These are phyloP conservation scores for Nomada goodeniana DNA, from an alignment of 2,888 invertebrate species.

Conservation along the genomic window DNA sequence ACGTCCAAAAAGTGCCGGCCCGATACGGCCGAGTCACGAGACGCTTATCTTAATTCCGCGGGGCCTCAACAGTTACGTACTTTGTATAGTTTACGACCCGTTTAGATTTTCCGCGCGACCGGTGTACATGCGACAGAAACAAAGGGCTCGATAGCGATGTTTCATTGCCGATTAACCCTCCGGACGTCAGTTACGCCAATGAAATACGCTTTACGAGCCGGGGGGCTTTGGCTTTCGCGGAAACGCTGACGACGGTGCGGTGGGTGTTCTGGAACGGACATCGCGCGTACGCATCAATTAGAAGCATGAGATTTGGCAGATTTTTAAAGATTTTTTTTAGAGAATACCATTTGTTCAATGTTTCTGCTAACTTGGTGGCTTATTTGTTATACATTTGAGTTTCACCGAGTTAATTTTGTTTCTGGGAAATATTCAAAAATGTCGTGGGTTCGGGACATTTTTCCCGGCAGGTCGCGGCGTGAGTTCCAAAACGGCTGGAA, in stretches of 20 bases:
- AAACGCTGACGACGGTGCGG: slow-evolving; percentile 18
- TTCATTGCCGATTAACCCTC: slow-evolving; percentile 52
- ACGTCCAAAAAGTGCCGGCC: slow-evolving; percentile 48
- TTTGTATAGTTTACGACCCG: slow-evolving; percentile 62
- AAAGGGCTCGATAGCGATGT: slow-evolving; percentile 45
- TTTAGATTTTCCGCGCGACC: slow-evolving; percentile 44
- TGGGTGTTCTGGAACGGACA: slow-evolving; percentile 10
- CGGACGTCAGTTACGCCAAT: slow-evolving; percentile 34
- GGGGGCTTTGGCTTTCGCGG: neutral
- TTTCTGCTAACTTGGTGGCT: too few species aligned
- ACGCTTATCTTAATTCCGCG: slow-evolving; percentile 65
- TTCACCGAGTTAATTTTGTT: too few species aligned
- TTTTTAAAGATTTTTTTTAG: too few species aligned
- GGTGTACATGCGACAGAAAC: slow-evolving; percentile 17
- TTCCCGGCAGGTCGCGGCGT: too few species aligned
- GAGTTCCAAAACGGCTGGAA: too few species aligned
- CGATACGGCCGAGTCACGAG: slow-evolving; percentile 53
- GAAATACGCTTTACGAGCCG: slow-evolving; percentile 41
- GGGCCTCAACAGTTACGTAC: slow-evolving; percentile 49
- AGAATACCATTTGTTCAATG: too few species aligned
- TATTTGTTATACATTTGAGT: too few species aligned
- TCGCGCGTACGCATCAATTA: neutral
- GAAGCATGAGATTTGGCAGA: too few species aligned
- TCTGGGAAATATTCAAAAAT: too few species aligned
- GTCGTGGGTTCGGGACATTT: too few species aligned